These are phyloP conservation scores for Perdita meconis DNA, from an alignment of 2,888 invertebrate species.

Conservation along the genomic window DNA sequence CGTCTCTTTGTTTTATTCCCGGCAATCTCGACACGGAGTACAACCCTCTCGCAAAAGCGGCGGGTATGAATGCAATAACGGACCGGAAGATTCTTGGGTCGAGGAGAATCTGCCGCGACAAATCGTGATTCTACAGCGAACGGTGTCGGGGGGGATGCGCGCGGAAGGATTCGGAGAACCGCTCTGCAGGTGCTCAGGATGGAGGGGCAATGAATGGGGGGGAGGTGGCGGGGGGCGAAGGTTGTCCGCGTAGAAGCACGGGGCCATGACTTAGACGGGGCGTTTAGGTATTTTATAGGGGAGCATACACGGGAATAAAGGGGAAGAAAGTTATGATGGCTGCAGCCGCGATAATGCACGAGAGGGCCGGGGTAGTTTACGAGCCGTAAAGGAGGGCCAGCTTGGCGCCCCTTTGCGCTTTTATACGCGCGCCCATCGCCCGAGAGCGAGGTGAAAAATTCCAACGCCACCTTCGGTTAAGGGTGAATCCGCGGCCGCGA, in stretches of 20 bases:
- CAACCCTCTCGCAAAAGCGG: constrained; percentile 7
- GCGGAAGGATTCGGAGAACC: constrained; percentile 12
- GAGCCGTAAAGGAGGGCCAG: constrained; percentile 66
- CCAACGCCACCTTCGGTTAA: constrained; percentile 24
- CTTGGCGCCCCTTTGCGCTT: constrained; percentile 16
- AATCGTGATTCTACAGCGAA: constrained; percentile 30
- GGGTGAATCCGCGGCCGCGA: constrained; percentile 36
- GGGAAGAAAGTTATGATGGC: constrained; percentile 75
- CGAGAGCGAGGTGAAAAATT: constrained; percentile 54
- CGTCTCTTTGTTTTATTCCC: not conserved
- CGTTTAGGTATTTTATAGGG: constrained; percentile 73
- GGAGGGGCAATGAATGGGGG: constrained; percentile 11
- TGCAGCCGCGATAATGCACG: constrained; percentile 70
- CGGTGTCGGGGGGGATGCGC: not conserved
- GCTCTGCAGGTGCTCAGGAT: constrained; percentile 20
- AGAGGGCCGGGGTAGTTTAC: constrained; percentile 73
- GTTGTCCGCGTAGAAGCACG: constrained; percentile 35
- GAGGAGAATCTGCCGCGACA: constrained; percentile 41
- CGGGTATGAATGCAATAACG: constrained; percentile 45
- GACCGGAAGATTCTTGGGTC: not conserved
- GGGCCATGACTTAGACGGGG: constrained; percentile 60
- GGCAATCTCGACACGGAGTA: constrained; percentile 26
- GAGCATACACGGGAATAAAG: constrained; percentile 74
- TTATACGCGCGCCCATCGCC: constrained; percentile 9
- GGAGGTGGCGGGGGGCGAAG: not conserved